A percentile compares a stretch with the other conserved stretches of the same genome.
phyloP scores from a whole-genome alignment of 2,113 vertebrate species.

The Grammatotria lemairii region DNA sequence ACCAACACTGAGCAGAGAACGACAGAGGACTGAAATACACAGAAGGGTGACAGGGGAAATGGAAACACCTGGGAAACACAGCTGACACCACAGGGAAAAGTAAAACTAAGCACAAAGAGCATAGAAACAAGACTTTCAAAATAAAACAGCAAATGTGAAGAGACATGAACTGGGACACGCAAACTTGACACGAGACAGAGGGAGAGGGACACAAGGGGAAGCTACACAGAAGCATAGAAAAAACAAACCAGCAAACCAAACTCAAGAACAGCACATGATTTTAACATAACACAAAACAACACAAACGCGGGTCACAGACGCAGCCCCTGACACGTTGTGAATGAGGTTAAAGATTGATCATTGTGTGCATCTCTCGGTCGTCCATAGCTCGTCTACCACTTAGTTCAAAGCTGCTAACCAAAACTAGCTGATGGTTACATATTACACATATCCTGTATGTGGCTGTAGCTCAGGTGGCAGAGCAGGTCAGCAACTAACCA shows the following conservation, averaged over 20 bases:
- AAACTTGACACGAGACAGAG: background rate
- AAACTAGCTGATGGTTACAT: background rate
- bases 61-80: background rate
- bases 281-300: background rate
- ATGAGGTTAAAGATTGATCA: background rate
- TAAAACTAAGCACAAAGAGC: accelerated
- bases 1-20: background rate
- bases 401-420: background rate
- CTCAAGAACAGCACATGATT: background rate
- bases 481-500: too few species aligned
- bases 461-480: too few species aligned
- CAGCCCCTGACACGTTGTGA: background rate
- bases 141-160: background rate
- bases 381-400: background rate
- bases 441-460: too few species aligned
- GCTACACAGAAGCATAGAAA: background rate
- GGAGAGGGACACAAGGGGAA: background rate
- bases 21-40: accelerated
- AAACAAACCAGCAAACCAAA: background rate
- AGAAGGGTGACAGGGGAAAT: accelerated
- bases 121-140: background rate
- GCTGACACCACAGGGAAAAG: background rate
- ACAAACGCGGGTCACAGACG: background rate
- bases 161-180: background rate
- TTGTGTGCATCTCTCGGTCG: background rate